Conservation (phyloP, 2,113 vertebrate species). For the Labeo catla region DNA sequence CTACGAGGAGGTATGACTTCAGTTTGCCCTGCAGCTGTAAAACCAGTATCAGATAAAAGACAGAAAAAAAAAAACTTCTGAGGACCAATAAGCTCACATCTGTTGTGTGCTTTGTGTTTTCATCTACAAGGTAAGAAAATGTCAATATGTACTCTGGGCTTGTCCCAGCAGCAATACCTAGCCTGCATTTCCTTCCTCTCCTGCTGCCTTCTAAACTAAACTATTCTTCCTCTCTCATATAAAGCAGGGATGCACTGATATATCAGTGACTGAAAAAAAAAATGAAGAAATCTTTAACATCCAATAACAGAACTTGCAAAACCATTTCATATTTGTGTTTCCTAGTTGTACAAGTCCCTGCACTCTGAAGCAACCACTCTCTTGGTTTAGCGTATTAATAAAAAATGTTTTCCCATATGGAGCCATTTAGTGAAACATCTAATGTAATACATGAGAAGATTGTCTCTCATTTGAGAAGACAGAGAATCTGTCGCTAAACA, state of each 20-base stretch:
- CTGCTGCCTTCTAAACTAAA: constrained; percentile 36
- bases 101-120: constrained; percentile 51
- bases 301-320: background rate
- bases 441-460: background rate
- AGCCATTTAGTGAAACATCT: background rate
- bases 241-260: background rate
- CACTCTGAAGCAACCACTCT: background rate
- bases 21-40: constrained; percentile 53
- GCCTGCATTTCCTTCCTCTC: constrained; percentile 40
- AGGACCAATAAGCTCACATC: constrained; percentile 37
- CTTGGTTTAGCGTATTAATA: background rate
- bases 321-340: background rate
- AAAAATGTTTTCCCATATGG: background rate
- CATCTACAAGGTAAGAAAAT: constrained; percentile 61
- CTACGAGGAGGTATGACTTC: constrained; percentile 46
- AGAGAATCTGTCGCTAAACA: background rate
- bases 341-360: background rate
- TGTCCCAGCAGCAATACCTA: constrained; percentile 42
- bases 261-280: constrained; percentile 2
- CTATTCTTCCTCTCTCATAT: constrained; percentile 23
- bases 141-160: constrained; percentile 61
- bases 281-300: background rate
- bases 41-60: constrained; percentile 47
- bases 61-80: background rate
- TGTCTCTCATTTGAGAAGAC: background rate